Evolutionary conservation across 35 echinoderm and acorn worm genomes (phyloP).

Genomic region (Lytechinus variegatus): DNA sequence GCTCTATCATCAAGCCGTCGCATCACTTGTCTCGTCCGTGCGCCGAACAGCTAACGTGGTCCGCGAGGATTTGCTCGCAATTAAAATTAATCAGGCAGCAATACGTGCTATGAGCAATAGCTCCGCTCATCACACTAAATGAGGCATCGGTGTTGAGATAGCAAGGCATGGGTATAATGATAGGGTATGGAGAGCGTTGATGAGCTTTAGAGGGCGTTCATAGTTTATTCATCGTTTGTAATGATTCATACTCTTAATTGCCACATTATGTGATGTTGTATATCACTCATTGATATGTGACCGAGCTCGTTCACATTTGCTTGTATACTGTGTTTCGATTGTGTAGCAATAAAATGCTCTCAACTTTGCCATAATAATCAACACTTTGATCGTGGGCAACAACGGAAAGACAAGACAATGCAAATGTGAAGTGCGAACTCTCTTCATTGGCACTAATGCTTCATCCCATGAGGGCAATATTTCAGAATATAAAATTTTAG

Average conservation of each 20-base stretch:
- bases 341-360: too few species aligned
- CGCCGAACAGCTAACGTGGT: neutral
- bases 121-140: neutral
- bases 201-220: neutral
- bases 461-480: too few species aligned
- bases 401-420: too few species aligned
- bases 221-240: neutral
- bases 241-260: neutral
- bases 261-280: neutral
- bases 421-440: too few species aligned
- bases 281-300: neutral
- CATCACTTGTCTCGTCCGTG: neutral
- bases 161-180: neutral
- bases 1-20: neutral
- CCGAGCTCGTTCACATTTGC: neutral
- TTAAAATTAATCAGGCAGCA: conserved; percentile 38
- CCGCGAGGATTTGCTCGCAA: neutral
- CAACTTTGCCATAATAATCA: too few species aligned
- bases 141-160: neutral
- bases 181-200: neutral
- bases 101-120: neutral
- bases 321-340: too few species aligned
- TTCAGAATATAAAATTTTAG: too few species aligned
- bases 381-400: too few species aligned
- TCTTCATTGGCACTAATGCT: too few species aligned